Evolutionary conservation across 1,140 invertebrate genomes (phyloP).

Genomic region (Heliothis subflexa): DNA sequence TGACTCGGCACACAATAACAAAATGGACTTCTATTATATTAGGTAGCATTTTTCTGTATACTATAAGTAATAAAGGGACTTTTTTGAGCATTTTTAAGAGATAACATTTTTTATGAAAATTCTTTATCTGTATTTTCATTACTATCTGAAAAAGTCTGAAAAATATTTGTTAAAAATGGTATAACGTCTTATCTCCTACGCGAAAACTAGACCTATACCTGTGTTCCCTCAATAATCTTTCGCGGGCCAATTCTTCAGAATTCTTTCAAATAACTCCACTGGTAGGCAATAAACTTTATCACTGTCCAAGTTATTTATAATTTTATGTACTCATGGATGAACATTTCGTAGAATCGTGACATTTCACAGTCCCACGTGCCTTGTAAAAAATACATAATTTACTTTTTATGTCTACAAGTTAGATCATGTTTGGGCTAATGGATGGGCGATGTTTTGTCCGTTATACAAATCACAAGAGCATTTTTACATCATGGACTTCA

Average conservation of each 20-base stretch:
- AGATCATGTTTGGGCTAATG: slow-evolving; percentile 13
- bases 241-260: too few species aligned
- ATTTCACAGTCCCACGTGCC: slow-evolving; percentile 53
- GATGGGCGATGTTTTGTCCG: slow-evolving; percentile 35
- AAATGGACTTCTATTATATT: neutral
- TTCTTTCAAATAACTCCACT: too few species aligned
- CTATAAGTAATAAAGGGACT: neutral
- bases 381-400: slow-evolving; percentile 38
- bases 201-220: too few species aligned
- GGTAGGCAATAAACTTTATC: too few species aligned
- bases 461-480: slow-evolving; percentile 22
- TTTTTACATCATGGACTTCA: neutral
- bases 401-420: neutral
- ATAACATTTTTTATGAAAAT: too few species aligned
- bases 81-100: too few species aligned
- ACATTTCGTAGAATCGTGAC: slow-evolving; percentile 54
- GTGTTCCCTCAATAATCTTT: too few species aligned
- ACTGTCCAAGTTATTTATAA: too few species aligned
- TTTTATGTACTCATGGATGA: neutral
- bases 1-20: slow-evolving; percentile 9
- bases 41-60: slow-evolving; percentile 4
- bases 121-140: too few species aligned
- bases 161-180: too few species aligned
- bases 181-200: too few species aligned
- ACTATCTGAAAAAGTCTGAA: too few species aligned